phyloP scores from a whole-genome alignment of 2,113 vertebrate genomes.

The Anarhynchus alexandrinus region DNA sequence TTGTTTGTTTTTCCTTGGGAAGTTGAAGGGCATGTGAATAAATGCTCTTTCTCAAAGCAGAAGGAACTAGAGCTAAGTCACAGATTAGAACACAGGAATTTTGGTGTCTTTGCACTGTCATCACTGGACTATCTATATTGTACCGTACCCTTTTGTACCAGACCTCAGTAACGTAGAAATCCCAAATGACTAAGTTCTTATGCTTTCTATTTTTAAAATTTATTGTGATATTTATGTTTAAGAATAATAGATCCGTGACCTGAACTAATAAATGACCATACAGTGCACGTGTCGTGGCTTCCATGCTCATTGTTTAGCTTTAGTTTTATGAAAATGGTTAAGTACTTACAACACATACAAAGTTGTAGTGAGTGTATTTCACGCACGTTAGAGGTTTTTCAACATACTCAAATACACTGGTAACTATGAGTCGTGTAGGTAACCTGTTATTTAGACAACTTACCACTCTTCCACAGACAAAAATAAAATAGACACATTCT shows the following conservation, averaged over 20 bases:
- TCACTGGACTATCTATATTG: background rate
- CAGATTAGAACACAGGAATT: background rate
- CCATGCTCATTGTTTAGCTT: background rate
- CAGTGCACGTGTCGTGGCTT: background rate
- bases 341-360: background rate
- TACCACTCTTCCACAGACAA: background rate
- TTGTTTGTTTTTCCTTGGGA: background rate
- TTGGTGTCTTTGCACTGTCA: background rate
- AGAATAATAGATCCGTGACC: background rate
- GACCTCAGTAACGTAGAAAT: background rate
- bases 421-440: background rate
- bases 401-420: fast-evolving
- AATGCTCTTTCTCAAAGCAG: background rate
- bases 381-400: background rate
- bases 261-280: background rate
- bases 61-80: background rate
- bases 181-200: background rate
- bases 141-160: background rate
- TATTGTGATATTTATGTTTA: background rate
- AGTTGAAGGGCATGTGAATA: background rate
- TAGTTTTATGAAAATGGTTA: background rate
- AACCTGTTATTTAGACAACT: background rate
- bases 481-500: background rate
- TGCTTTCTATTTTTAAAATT: background rate
- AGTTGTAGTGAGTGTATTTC: background rate